Base-by-base conservation (phyloP, 2,113 vertebrate genomes). In the Oreochromis tanganicae region DNA sequence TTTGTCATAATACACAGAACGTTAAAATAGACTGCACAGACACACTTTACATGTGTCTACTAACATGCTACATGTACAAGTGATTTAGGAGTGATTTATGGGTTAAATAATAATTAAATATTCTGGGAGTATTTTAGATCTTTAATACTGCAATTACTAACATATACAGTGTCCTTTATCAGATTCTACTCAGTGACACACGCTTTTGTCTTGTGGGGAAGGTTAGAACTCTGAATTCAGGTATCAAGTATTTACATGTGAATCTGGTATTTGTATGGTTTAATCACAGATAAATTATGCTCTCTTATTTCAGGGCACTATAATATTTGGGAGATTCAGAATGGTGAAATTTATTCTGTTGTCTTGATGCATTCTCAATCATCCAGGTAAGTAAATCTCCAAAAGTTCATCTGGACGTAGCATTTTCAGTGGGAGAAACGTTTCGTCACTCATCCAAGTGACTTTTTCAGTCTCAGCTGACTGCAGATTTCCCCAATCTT, bases 271-370 rank as follows among this genome's bases (percentile, higher is more conserved):
- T 27, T 32, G 56, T 59, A 59, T 59, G 27, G 56, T 59, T 16
- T 17, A 32, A 32, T 59, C 27, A 59, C 56, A 59, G 27, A 32
- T 59, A 16, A 32, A 59, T 59, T 32, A 9, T 32, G 9, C 14
- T 59, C 56, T 59, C 56, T 59, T 59, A 32, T 59, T 59, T 59
- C 57, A 59, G 57, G 27, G 57, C 14, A 59, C 57, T 59, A 59
- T 16, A 59, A 59, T 59, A 59, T 9, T 59, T 59, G 7, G 27
- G 56, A 2, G 56, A 59, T 59, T 32, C 27, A 59, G 56, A 59
- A 59, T 59, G 1, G 24, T 29, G 24, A 24, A 24, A 24, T 24
- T 24, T 24, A 24, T 24, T 24, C 24, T 24, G 24, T 24, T 24
- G 24, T 24, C 24, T 24, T 24, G 24, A 24, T 24, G 24, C 24